Percentiles rank a stretch among this genome's conserved stretches.
Conservation (phyloP, 2,888 invertebrate genomes). For the Hartigia nigra region DNA sequence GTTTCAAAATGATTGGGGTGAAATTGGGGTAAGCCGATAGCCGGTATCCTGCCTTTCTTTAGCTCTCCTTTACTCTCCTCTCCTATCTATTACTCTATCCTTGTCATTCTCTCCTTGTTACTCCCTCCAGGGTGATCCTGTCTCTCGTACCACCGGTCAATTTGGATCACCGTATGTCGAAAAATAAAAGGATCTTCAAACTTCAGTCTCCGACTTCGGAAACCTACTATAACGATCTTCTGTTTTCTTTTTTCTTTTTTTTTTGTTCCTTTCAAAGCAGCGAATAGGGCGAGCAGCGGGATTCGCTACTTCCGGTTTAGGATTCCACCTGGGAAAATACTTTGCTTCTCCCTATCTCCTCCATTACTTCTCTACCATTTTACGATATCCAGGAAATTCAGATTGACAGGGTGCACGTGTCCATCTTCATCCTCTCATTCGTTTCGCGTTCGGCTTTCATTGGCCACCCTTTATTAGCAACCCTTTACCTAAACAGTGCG, state of each 20-base stretch:
- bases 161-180: constrained; percentile 46
- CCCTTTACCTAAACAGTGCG: constrained; percentile 16
- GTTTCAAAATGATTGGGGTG: constrained; percentile 65
- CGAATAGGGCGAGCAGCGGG: not conserved
- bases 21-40: constrained; percentile 66
- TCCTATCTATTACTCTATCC: not conserved
- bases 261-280: not conserved
- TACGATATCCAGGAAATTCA: constrained; percentile 41
- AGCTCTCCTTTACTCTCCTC: constrained; percentile 19
- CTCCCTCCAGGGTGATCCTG: constrained; percentile 2
- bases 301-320: constrained; percentile 36
- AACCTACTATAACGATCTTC: not conserved
- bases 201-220: constrained; percentile 20
- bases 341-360: not conserved
- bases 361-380: constrained; percentile 14
- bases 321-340: constrained; percentile 41
- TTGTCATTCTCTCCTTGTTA: constrained; percentile 8
- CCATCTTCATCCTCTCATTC: constrained; percentile 11
- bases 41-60: constrained; percentile 32
- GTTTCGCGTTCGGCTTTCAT: constrained; percentile 9
- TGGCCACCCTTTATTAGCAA: constrained; percentile 3
- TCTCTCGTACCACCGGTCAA: constrained; percentile 43
- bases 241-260: not conserved
- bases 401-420: constrained; percentile 54
- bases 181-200: constrained; percentile 39